Evolutionary conservation across 2,113 vertebrate species (phyloP).

Genomic region (Bos taurus): ARS-UCD2.0 NC_037338.1:68873001-68873500

Average conservation of each 20-base stretch:
- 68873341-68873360: background rate
- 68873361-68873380: background rate
- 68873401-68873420: background rate
- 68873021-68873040: conserved; percentile 63
- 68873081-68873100: conserved; percentile 4
- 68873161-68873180: conserved; percentile 48
- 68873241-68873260: background rate
- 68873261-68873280: background rate
- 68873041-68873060: conserved; percentile 39
- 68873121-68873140: conserved; percentile 39
- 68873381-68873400: background rate
- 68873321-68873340: background rate
- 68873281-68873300: background rate
- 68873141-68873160: background rate
- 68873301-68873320: background rate
- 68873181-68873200: background rate
- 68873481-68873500: background rate
- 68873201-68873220: background rate
- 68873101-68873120: conserved; percentile 3
- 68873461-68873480: background rate
- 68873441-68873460: background rate
- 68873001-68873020: conserved; percentile 56
- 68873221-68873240: background rate
- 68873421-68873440: background rate
- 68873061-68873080: conserved; percentile 66